Base-by-base conservation (phyloP, 2,113 vertebrate genomes). In the Nesogale talazaci region DNA sequence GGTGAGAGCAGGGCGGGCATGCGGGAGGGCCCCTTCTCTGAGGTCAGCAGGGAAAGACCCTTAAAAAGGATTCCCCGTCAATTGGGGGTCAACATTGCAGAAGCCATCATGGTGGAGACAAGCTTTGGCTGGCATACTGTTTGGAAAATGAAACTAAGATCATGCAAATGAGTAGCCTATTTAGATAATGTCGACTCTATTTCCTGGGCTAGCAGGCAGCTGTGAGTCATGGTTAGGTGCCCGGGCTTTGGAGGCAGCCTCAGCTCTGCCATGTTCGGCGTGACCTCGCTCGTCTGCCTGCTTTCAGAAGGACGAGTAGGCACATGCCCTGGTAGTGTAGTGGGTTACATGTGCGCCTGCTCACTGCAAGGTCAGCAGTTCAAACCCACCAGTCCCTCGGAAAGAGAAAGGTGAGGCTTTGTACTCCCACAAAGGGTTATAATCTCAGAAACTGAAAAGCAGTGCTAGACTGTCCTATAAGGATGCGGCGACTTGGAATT, bases 61-160 rank as follows among this genome's bases (percentile, higher is more conserved):
- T 25, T 17, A 14, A 25, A 52, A 70, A 59, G 36, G 67, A 56
- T 40, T 16, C 22, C 85, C 29, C 52, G 34, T 88, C 52, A 56
- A 88, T 34, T 16, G n/a, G 59, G 42, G 40, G 17, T 46, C 27
- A 16, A 42, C 6, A 12, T 34, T 70, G 76, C 59, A 81, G 6
- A 56, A 46, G n/a, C 52, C 80, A 75, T 22, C 23, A 31, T 4
- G 12, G n/a, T 31, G 5, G 67, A 25, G 72, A 72, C 74, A 81
- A 79, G 8, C 63, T 85, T 81, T 80, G 17, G 25, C 27, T 69
- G 67, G 38, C 12, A n/a, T 36, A 84, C 25, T 61, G 16, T 42
- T 93, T 40, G 61, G 69, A 52, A 88, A 88, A 61, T 92, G 34
- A 90, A 83, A 83, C 65, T 27, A 40, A 72, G 72, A 79, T 72